Percentiles rank a stretch among this genome's conserved stretches.
phyloP scores from a whole-genome alignment of 2,113 vertebrate species.

The Phylloscopus whistleri region DNA sequence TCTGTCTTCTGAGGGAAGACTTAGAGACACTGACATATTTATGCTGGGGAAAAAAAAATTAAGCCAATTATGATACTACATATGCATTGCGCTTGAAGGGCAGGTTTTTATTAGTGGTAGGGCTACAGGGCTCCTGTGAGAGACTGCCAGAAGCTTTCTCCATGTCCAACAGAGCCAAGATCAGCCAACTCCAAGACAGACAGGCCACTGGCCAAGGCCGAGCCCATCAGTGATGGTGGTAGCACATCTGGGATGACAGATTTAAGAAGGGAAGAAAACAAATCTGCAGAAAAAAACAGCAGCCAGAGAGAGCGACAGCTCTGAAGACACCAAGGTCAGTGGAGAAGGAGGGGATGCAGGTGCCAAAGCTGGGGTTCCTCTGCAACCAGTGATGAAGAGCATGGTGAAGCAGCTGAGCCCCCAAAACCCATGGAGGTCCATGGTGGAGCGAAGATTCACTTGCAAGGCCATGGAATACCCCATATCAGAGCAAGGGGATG shows the following conservation, averaged over 20 bases:
- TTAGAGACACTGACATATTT: background rate
- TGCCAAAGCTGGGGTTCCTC: background rate
- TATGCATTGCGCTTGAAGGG: background rate
- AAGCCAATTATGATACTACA: background rate
- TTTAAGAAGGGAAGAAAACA: background rate
- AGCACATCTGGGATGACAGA: background rate
- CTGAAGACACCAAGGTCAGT: background rate
- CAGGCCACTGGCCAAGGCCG: rapidly evolving
- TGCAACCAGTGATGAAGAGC: background rate
- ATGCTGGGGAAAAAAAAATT: background rate
- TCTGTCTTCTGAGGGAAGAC: background rate
- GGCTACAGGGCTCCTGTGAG: background rate
- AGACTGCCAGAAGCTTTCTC: background rate
- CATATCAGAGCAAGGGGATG: background rate
- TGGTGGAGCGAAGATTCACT: background rate
- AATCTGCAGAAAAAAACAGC: background rate
- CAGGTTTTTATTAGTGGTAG: background rate
- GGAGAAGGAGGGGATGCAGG: background rate
- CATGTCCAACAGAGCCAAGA: background rate
- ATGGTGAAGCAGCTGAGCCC: background rate
- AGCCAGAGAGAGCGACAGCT: background rate
- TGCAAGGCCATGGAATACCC: background rate
- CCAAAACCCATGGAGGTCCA: background rate
- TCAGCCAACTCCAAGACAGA: background rate
- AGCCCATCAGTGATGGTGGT: background rate